Evolutionary conservation across 2,888 invertebrate genomes (phyloP).

Genomic region (Luperina testacea): DNA sequence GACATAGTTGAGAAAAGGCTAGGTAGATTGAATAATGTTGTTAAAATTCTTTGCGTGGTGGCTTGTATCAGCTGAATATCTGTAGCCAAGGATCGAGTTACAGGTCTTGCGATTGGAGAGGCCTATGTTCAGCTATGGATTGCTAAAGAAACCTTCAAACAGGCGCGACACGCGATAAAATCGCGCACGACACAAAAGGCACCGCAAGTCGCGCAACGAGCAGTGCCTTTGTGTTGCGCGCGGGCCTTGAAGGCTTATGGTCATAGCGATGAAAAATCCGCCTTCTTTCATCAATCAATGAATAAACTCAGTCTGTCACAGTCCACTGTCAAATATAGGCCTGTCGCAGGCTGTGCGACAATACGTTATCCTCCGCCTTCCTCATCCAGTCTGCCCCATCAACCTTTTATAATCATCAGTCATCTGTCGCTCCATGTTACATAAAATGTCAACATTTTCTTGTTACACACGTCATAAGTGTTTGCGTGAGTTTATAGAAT

Average conservation of each 20-base stretch:
- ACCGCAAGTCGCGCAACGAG: no score
- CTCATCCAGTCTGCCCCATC: not conserved
- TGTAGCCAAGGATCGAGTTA: no score
- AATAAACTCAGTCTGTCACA: not conserved
- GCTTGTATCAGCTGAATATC: not conserved
- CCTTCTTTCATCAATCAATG: not conserved
- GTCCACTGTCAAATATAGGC: no score
- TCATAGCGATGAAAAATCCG: not conserved
- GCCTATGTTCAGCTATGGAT: no score
- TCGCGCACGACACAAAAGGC: no score
- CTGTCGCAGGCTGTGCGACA: no score
- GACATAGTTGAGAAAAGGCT: not conserved
- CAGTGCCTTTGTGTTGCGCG: no score
- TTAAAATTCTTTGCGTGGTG: not conserved
- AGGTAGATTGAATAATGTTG: not conserved
- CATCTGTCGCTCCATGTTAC: not conserved
- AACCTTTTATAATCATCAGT: not conserved
- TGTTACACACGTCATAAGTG: not conserved
- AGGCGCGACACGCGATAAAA: no score
- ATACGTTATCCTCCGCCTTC: not conserved
- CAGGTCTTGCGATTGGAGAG: no score
- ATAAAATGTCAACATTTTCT: not conserved
- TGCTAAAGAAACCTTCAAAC: no score
- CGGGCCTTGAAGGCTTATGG: not conserved
- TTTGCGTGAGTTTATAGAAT: not conserved